phyloP scores from a whole-genome alignment of 30 jellyfish, hydroid and myxozoan genomes.

The Clytia hemisphaerica region DNA sequence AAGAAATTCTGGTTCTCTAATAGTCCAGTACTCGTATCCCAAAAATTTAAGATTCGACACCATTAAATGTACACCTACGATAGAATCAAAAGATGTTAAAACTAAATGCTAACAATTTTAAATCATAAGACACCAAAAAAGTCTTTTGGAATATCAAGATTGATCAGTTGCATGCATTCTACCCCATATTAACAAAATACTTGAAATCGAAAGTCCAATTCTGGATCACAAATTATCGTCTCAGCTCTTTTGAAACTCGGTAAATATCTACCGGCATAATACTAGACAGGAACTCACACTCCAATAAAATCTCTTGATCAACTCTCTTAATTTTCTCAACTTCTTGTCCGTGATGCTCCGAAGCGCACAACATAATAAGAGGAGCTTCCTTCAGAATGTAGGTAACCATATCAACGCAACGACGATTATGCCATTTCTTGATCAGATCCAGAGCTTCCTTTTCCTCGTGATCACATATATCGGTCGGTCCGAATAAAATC shows the following conservation, averaged over 20 bases:
- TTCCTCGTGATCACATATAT: conserved; percentile 24
- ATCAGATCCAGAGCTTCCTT: conserved; percentile 32
- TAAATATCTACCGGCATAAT: conserved; percentile 49
- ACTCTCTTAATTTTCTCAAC: conserved; percentile 35
- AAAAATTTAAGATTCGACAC: too few relatives aligned
- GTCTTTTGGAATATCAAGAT: too few relatives aligned
- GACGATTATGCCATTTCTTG: conserved; percentile 79
- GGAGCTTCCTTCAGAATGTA: conserved; percentile 68
- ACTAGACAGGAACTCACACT: conserved; percentile 61
- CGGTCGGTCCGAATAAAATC: conserved; percentile 72
- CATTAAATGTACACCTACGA: too few relatives aligned
- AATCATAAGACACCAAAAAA: too few relatives aligned
- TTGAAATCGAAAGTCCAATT: too few relatives aligned
- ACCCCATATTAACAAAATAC: too few relatives aligned
- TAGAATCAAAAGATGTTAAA: too few relatives aligned
- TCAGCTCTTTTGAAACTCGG: conserved; percentile 21
- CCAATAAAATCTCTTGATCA: conserved; percentile 64
- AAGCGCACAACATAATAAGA: conserved; percentile 34
- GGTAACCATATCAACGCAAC: conserved; percentile 91
- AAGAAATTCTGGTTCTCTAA: too few relatives aligned
- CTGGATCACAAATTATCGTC: conserved; percentile 14
- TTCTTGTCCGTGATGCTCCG: conserved; percentile 43
- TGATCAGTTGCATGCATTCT: too few relatives aligned
- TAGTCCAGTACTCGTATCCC: too few relatives aligned
- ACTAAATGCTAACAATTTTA: too few relatives aligned